Conservation (phyloP, 2,888 invertebrate species). For the Stramonita haemastoma region DNA sequence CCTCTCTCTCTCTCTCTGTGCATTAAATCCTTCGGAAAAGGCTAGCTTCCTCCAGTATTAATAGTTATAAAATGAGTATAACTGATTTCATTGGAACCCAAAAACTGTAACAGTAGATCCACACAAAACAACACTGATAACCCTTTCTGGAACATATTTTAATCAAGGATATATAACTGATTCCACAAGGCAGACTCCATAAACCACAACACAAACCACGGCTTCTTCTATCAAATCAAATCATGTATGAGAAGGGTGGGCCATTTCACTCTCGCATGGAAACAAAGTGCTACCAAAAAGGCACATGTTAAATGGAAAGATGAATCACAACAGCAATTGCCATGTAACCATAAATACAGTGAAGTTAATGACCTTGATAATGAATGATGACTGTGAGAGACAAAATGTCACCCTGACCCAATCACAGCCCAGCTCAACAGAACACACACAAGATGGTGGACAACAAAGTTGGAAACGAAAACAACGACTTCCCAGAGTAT, state of each 20-base stretch:
- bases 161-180: background rate
- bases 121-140: background rate
- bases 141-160: background rate
- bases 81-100: background rate
- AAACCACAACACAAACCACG: background rate
- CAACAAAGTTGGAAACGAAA: conserved; percentile 14
- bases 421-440: conserved; percentile 36
- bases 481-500: conserved; percentile 25
- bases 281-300: conserved; percentile 43
- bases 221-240: conserved; percentile 11
- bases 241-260: conserved; percentile 6
- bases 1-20: too few relatives aligned
- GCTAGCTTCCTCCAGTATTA: background rate
- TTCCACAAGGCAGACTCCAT: background rate
- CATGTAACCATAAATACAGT: conserved; percentile 14
- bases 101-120: background rate
- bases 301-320: conserved; percentile 44
- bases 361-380: background rate
- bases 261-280: conserved; percentile 23
- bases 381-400: conserved; percentile 15
- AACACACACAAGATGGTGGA: conserved; percentile 4
- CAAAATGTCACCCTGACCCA: conserved; percentile 30
- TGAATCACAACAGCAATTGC: conserved; percentile 36
- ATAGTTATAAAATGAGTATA: background rate
- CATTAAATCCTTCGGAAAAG: background rate